A percentile compares a stretch with the other conserved stretches of the same genome.
phyloP scores from a whole-genome alignment of 2,888 invertebrate genomes.

The Cinara cedri region DNA sequence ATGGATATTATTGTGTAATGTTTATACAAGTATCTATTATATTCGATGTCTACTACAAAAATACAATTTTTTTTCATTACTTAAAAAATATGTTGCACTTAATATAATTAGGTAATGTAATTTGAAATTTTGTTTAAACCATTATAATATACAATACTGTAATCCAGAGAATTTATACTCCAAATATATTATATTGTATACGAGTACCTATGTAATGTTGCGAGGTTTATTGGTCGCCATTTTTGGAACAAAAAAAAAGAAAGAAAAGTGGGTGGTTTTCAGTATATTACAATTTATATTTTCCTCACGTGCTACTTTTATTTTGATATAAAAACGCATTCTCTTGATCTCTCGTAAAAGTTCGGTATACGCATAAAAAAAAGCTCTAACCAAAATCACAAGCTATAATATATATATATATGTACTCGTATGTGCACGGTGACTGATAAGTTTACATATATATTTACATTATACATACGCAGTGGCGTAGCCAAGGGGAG shows the following conservation, averaged over 20 bases:
- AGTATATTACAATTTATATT: constrained; percentile 5
- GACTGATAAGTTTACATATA: background rate
- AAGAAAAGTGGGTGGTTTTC: background rate
- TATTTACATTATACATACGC: background rate
- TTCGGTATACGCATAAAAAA: background rate
- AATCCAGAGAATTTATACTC: background rate
- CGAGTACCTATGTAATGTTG: too few species aligned
- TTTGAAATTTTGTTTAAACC: background rate
- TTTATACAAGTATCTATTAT: too few species aligned
- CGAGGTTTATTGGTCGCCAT: background rate
- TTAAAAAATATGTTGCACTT: too few species aligned
- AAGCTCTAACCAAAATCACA: constrained; percentile 31
- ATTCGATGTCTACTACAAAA: too few species aligned
- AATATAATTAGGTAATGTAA: background rate
- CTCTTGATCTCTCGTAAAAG: constrained; percentile 29
- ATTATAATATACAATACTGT: background rate
- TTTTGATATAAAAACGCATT: constrained; percentile 36
- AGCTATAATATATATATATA: too few species aligned
- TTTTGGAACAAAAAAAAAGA: constrained; percentile 13
- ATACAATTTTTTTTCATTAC: too few species aligned
- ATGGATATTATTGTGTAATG: too few species aligned
- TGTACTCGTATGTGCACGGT: background rate
- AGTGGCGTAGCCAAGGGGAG: too few species aligned
- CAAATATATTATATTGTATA: background rate
- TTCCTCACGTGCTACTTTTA: constrained; percentile 35